Conservation (phyloP, 2,888 invertebrate species). For the Pasiphila rectangulata region DNA sequence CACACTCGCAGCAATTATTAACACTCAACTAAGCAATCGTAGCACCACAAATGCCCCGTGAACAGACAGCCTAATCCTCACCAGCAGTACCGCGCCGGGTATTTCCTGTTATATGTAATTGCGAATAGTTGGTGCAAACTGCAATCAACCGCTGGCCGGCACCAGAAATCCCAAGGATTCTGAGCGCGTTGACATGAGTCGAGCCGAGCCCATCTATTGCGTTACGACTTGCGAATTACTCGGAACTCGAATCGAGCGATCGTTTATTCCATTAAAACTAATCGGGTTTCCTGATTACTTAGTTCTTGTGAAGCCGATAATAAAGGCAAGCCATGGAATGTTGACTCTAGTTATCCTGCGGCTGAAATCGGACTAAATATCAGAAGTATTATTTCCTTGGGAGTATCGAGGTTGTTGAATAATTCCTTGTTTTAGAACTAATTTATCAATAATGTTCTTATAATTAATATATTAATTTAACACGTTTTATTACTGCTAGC, state of each 20-base stretch:
- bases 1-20: no score
- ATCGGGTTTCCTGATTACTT: not conserved
- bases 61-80: conserved; percentile 1
- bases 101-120: conserved; percentile 32
- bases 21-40: no score
- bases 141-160: conserved; percentile 25
- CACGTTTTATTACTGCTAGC: not conserved
- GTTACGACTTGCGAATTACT: conserved; percentile 4
- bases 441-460: no score
- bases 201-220: conserved; percentile 17
- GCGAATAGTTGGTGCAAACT: conserved; percentile 29
- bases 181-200: conserved; percentile 16
- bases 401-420: no score
- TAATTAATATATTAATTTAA: no score
- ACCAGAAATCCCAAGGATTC: conserved; percentile 23
- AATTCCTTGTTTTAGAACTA: no score
- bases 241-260: not conserved
- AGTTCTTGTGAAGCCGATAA: not conserved
- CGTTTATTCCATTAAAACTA: conserved; percentile 6
- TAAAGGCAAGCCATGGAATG: no score
- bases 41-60: not conserved
- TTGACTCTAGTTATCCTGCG: no score
- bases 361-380: no score
- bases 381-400: no score
- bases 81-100: conserved; percentile 8